Conservation (phyloP, 2,797 vertebrate genomes). For the Chrysolophus pictus region DNA sequence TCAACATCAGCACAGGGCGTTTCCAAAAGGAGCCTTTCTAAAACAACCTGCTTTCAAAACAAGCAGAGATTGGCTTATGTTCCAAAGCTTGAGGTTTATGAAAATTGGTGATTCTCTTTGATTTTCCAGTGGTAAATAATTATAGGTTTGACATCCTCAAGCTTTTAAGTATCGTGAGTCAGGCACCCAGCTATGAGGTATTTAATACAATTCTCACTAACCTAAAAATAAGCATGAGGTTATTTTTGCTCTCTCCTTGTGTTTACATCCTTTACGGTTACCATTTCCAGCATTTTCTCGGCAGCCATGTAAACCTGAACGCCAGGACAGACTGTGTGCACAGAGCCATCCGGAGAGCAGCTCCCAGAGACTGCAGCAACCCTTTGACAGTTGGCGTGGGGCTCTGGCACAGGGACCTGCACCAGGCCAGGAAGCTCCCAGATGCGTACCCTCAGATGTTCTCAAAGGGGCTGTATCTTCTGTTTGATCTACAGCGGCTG, state of each 20-base stretch:
- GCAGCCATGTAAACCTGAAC: rapidly evolving
- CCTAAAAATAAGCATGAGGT: slow-evolving; percentile 26
- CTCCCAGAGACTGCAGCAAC: neutral
- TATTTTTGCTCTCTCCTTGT: slow-evolving; percentile 40
- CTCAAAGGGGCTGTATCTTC: neutral
- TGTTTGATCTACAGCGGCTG: slow-evolving; percentile 39
- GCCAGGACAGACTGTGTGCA: neutral
- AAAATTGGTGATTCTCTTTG: slow-evolving; percentile 61
- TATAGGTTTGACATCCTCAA: slow-evolving; percentile 38
- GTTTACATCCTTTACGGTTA: slow-evolving; percentile 21
- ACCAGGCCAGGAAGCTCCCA: slow-evolving; percentile 16
- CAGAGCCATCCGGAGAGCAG: neutral
- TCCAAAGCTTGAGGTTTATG: slow-evolving; percentile 60
- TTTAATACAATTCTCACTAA: slow-evolving; percentile 34
- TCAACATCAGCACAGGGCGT: neutral
- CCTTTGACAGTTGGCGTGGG: neutral
- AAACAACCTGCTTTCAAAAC: slow-evolving; percentile 53
- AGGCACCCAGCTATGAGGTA: slow-evolving; percentile 18
- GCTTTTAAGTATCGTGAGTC: slow-evolving; percentile 60
- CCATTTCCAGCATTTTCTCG: neutral
- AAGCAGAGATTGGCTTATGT: slow-evolving; percentile 47
- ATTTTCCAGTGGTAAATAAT: slow-evolving; percentile 62
- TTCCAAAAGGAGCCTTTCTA: slow-evolving; percentile 9
- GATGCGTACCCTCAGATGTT: neutral
- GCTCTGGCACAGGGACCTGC: neutral